These are phyloP conservation scores for Physeter macrocephalus DNA, from an alignment of 2,113 vertebrate species.

Conservation along the genomic window DNA sequence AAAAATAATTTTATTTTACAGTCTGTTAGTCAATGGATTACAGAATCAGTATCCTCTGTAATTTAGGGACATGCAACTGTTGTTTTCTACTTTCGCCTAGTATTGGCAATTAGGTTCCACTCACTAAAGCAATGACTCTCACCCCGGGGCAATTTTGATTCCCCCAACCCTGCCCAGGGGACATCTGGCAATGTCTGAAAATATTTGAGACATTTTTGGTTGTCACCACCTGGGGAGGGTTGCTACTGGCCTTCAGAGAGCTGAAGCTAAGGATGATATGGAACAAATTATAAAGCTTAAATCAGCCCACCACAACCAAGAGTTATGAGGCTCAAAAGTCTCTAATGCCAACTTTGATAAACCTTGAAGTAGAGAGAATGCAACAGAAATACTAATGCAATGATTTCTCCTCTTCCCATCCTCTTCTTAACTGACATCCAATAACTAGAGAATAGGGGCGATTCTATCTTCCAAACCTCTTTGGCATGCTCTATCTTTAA, in stretches of 20 bases:
- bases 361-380: neutral
- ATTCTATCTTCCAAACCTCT: neutral
- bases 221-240: neutral
- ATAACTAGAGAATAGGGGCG: neutral
- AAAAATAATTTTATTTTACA: neutral
- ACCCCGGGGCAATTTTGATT: neutral
- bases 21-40: neutral
- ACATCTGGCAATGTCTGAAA: neutral
- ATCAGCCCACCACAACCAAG: neutral
- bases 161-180: accelerated
- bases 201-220: neutral
- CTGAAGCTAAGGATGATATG: neutral
- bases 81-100: neutral
- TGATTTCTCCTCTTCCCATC: accelerated
- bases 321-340: neutral
- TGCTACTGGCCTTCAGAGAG: neutral
- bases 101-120: neutral
- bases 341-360: neutral
- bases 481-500: neutral
- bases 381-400: neutral
- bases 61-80: neutral
- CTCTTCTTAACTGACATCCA: neutral
- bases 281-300: neutral
- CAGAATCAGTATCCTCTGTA: neutral
- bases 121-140: neutral